Evolutionary conservation across 2,888 invertebrate species (phyloP), one percentile per base, ranked within the genome.

Genomic region (Xestia sexstrigata): DNA sequence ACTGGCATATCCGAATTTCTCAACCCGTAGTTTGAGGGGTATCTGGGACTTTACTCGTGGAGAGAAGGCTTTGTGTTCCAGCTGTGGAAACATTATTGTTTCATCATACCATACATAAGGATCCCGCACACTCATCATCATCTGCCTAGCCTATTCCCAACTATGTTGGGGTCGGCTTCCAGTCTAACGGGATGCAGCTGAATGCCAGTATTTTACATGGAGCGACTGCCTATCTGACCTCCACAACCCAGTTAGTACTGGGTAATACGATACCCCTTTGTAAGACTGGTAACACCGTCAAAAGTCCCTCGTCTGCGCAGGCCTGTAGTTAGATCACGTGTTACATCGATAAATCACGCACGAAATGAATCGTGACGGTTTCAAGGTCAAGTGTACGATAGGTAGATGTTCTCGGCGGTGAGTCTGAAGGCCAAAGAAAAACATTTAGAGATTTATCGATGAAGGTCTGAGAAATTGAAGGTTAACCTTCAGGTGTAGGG

Each of bases 361-460:
- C 69, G 72, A 13, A 17, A 26, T 58, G 35, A 69, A 39, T 73
- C 74, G 82, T 86, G 78, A 69, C 70, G 63, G 69, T 63, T 71
- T 23, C 66, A 76, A 86, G 86, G 88, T 84, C 79, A 84, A 78
- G 82, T 70, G 76, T 74, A 81, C 69, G 76, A 82, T 79, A 81
- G 42, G 62, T 62, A 62, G 20, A 58, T 26, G 58, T 35, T 20
- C 49, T 42, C 47, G 9, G 23, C 47, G 47, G 26, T 42, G 45
- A 15, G 45, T 42, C 17, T 81, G 35, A 58, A 84, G 85, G 78
- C 15, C 23, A 9, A 26, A 1, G n/a, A 6, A 35, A 9, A 35
- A 42, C n/a, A n/a, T 42, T 68, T 79, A 20, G 8, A 47, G 17
- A 47, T 17, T 45, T 55, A 23, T 58, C 17, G 17, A 2, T 26